Percentiles rank a stretch among this genome's conserved stretches.
Conservation (phyloP, 2,113 vertebrate genomes). For the Melanocharis versteri region DNA sequence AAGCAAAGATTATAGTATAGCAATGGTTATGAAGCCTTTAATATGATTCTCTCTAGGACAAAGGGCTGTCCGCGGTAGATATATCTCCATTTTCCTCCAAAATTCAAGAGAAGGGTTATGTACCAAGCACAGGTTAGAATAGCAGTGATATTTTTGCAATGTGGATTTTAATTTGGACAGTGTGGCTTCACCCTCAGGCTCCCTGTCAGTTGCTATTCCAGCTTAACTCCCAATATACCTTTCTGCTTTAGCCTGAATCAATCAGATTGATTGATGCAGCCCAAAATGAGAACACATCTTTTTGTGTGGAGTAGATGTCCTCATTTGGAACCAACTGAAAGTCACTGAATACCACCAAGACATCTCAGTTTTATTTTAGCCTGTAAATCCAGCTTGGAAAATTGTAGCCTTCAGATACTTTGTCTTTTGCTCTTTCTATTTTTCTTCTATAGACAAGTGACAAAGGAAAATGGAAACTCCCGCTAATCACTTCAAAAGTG, state of each 20-base stretch:
- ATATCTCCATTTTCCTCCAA: not conserved
- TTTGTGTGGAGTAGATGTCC: not conserved
- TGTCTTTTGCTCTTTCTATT: not conserved
- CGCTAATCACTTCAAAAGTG: not conserved
- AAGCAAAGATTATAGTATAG: not conserved
- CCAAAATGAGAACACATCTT: not conserved
- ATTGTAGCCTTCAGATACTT: not conserved
- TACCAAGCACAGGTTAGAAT: not conserved
- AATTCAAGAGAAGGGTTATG: not conserved
- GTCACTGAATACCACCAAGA: not conserved
- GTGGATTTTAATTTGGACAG: slow-evolving; percentile 5
- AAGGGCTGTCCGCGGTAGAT: not conserved
- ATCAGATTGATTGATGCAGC: not conserved
- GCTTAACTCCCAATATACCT: not conserved
- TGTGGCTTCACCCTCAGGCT: not conserved
- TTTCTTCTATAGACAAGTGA: not conserved
- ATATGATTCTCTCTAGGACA: not conserved
- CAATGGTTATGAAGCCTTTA: not conserved
- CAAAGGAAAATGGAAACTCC: not conserved
- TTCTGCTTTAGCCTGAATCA: not conserved
- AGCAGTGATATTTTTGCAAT: not conserved
- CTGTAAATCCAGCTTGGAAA: not conserved
- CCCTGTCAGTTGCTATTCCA: not conserved
- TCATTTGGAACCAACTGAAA: not conserved
- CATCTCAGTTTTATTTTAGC: not conserved